Conservation (phyloP, 2,888 invertebrate species). For the Stenolophus ochropezus region DNA sequence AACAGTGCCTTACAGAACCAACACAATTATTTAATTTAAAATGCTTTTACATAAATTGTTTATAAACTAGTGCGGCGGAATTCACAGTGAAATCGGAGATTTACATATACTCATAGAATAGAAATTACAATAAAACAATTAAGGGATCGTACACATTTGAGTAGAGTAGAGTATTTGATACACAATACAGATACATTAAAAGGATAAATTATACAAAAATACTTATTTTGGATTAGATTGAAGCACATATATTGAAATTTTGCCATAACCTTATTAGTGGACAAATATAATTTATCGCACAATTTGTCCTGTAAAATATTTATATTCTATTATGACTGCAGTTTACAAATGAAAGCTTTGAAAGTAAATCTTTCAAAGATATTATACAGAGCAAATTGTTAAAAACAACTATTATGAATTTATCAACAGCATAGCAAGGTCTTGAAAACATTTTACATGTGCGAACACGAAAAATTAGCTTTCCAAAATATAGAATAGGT, state of each 20-base stretch:
- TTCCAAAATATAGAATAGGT: constrained; percentile 38
- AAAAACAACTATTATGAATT: constrained; percentile 1
- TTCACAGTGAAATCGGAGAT: constrained; percentile 11
- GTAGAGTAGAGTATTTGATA: constrained; percentile 3
- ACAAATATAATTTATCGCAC: not conserved
- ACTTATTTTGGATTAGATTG: constrained; percentile 6
- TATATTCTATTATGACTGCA: not conserved
- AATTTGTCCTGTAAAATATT: constrained; percentile 28
- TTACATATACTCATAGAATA: constrained; percentile 20
- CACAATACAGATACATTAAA: constrained; percentile 18
- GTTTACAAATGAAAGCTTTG: not conserved
- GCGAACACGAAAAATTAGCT: constrained; percentile 32
- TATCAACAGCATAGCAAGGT: constrained; percentile 41
- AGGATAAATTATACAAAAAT: constrained; percentile 15
- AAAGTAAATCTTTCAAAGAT: not conserved
- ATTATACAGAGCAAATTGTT: constrained; percentile 29
- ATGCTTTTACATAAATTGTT: constrained; percentile 23
- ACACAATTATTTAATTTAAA: constrained; percentile 21
- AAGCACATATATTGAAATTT: constrained; percentile 40
- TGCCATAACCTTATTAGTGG: constrained; percentile 26
- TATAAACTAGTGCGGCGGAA: constrained; percentile 9
- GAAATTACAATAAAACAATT: not conserved
- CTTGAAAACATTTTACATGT: constrained; percentile 38
- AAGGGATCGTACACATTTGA: constrained; percentile 20
- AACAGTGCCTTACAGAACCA: constrained; percentile 46